phyloP scores from a whole-genome alignment of 1,140 invertebrate genomes.

The Maconellicoccus hirsutus region DNA sequence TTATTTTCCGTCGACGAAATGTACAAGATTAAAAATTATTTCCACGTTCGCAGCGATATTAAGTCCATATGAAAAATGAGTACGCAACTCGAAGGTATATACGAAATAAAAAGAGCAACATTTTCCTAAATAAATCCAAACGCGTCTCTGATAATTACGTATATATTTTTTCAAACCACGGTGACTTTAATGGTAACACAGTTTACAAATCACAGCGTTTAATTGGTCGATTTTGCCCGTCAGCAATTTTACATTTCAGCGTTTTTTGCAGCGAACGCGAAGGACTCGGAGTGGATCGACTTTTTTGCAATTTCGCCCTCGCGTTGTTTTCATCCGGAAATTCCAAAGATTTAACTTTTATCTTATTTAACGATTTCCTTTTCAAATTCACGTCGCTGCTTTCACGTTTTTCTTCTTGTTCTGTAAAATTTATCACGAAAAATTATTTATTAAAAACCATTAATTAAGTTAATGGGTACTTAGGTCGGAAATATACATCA shows the following conservation, averaged over 20 bases:
- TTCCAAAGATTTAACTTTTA: not conserved
- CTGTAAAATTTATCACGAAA: no score
- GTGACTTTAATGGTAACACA: not conserved
- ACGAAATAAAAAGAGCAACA: no score
- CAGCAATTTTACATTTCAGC: not conserved
- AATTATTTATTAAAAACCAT: no score
- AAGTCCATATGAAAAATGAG: no score
- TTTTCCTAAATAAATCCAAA: no score
- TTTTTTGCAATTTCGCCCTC: not conserved
- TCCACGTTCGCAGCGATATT: not conserved
- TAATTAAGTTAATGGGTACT: no score
- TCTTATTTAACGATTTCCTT: not conserved
- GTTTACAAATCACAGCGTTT: constrained; percentile 8
- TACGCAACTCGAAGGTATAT: no score
- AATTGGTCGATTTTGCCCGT: not conserved
- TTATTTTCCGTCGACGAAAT: not conserved
- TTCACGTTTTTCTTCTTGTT: not conserved
- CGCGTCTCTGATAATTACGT: no score
- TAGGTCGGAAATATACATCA: no score
- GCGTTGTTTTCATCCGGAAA: not conserved
- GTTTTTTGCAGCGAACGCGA: not conserved
- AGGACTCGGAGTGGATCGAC: not conserved
- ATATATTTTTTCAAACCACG: not conserved
- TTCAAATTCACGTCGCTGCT: not conserved
- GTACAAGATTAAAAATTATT: not conserved